Percentiles rank a stretch among this genome's conserved stretches.
phyloP scores from a whole-genome alignment of 92 coral and sea anemone species.

The Porites cylindrica region DNA sequence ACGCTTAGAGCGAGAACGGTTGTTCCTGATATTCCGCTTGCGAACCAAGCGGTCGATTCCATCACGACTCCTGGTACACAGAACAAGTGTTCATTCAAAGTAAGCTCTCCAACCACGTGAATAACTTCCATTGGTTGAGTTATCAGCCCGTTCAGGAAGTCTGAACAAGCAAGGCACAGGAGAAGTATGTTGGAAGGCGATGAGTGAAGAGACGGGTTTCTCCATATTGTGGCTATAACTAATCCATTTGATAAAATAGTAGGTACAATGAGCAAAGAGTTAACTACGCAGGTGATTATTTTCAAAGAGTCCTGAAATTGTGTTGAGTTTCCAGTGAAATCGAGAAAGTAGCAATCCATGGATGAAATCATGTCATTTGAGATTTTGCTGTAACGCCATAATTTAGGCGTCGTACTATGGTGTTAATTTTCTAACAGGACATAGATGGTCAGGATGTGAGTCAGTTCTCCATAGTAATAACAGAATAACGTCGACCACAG shows the following conservation, averaged over 20 bases:
- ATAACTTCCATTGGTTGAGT: slow-evolving; percentile 37
- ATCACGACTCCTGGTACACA: slow-evolving; percentile 42
- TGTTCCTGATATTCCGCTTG: slow-evolving; percentile 31
- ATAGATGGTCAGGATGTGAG: too few species aligned
- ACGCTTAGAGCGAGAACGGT: slow-evolving; percentile 36
- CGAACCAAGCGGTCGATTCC: slow-evolving; percentile 49
- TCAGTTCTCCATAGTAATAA: too few species aligned
- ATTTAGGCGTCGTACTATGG: too few species aligned
- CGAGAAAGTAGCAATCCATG: slow-evolving; percentile 3
- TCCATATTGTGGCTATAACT: slow-evolving; percentile 44
- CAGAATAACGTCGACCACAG: too few species aligned
- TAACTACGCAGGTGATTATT: slow-evolving; percentile 20
- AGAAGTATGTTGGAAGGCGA: slow-evolving; percentile 47
- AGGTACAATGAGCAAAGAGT: slow-evolving; percentile 26
- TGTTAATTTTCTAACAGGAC: too few species aligned
- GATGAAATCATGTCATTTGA: too few species aligned
- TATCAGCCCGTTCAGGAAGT: slow-evolving; percentile 49
- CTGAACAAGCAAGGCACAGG: slow-evolving; percentile 54
- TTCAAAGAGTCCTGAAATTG: neutral
- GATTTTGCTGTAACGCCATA: too few species aligned
- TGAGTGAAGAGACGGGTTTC: slow-evolving; percentile 13
- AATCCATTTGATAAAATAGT: slow-evolving; percentile 39
- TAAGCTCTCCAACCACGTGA: slow-evolving; percentile 23
- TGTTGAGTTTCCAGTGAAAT: slow-evolving; percentile 26
- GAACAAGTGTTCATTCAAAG: slow-evolving; percentile 9